phyloP scores from a whole-genome alignment of 2,797 vertebrate genomes.

The Phoebastria nigripes region DNA sequence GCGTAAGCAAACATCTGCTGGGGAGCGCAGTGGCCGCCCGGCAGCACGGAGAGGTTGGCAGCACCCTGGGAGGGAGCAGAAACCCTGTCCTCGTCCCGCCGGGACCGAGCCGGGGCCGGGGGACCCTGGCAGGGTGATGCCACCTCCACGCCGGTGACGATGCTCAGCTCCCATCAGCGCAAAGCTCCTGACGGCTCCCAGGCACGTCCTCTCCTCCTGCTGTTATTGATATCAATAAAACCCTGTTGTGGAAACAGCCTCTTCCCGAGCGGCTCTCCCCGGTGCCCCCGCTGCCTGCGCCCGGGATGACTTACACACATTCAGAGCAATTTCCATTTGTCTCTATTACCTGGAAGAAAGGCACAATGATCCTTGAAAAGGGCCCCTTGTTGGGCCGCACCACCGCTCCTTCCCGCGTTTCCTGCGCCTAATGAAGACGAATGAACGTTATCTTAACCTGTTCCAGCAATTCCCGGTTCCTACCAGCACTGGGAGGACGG shows the following conservation, averaged over 20 bases:
- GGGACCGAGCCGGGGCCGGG: background rate
- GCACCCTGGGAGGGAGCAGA: background rate
- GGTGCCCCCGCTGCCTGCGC: fast-evolving
- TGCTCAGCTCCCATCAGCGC: background rate
- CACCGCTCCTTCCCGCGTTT: background rate
- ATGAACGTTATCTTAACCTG: background rate
- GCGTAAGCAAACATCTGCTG: background rate
- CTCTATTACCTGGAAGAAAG: background rate
- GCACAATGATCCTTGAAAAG: constrained; percentile 20
- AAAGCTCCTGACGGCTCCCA: fast-evolving
- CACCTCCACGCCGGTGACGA: fast-evolving
- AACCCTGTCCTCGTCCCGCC: background rate
- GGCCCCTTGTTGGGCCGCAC: background rate
- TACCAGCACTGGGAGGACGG: background rate
- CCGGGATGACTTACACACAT: background rate
- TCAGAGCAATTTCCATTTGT: background rate
- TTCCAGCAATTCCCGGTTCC: background rate
- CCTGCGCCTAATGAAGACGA: background rate
- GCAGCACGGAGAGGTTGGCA: background rate
- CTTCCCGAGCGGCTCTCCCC: fast-evolving
- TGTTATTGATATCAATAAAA: background rate
- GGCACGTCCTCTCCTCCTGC: background rate
- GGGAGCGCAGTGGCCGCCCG: background rate
- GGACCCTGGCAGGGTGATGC: background rate
- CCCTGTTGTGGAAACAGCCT: background rate